Evolutionary conservation across 2,797 vertebrate genomes (phyloP), one percentile per base, ranked within the genome.

Genomic region (Ficedula albicollis): DNA sequence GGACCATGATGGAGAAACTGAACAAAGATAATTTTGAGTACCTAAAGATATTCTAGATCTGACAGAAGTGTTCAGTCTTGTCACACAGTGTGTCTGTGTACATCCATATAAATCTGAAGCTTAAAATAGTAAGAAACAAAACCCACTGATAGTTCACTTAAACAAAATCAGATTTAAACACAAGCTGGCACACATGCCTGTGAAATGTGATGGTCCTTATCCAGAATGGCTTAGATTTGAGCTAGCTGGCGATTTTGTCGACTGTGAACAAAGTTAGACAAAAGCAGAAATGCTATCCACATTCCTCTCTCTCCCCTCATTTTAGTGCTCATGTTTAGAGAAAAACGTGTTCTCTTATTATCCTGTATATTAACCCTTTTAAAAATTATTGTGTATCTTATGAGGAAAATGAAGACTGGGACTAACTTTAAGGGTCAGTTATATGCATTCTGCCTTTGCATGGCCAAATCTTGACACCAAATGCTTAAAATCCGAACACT

Each of bases 1-100:
- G 29, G 77, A 74, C 88, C 38, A 55, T 15, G 60, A 91, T 25
- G 41, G 70, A 83, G 84, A 94, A 95, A 75, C 34, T 64, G 21
- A 93, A 84, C 56, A 82, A 70, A 54, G 70, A 68, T 49, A 63
- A 36, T 83, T 75, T 36, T 1, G 13, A 94, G 63, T 60, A 79
- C 56, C 29, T 66, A 80, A 64, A 91, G 20, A 67, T 74, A 62
- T 43, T 79, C 68, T 70, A 80, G 36, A 77, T 79, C 43, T 84
- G 43, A 82, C 32, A 80, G 76, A 94, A 82, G 62, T 1, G 12
- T 56, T 90, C 84, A 74, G 0, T 64, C 68, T 81, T 87, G 51
- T 85, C 89, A 76, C 9, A 43, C 27, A 43, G 8, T 4, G 18
- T 44, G 30, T 64, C 34, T 73, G 9, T 23, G 19, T 59, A 68